Evolutionary conservation across 2,888 invertebrate genomes (phyloP), one percentile per base, ranked within the genome.

Genomic region (Rotaria sp.): DNA sequence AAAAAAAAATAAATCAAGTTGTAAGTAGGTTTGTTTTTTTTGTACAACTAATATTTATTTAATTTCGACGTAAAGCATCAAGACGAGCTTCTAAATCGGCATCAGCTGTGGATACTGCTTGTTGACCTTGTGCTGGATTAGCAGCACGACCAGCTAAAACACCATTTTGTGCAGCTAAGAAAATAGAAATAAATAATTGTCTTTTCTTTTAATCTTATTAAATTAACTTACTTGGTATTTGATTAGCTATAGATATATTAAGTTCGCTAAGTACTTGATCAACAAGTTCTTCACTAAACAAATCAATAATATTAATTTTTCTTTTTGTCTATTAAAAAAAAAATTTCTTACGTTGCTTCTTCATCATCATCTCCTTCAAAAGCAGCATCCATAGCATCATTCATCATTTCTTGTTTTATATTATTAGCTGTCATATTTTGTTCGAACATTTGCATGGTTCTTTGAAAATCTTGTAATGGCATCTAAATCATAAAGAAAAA

Each of bases 371-470:
- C 97, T 90, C 97, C 98, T 88, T 95, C 98, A 89, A 99, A 96
- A 1, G 98, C 99, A 92, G 99, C 99, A 91, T 99, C 99, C 90
- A 99, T 98, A 85, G 96, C 97, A 92, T 99, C 99, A 91, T 96
- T 97, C 94, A 99, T 99, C 94, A 99, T 96, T 92, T 99, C 99
- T 91, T 99, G 98, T 91, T 99, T 99, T 98, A 99, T 99, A 91
- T 99, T 98, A 99, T 99, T 99, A 86, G 99, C 97, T 92, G 99
- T 98, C 0, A 96, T 96, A 91, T 99, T 98, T 90, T 97, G 98
- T 92, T 99, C 99, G 92, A 99, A 99, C 90, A 98, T 97, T 90
- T 91, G 91, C 88, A 95, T 93, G 87, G 99, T 99, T 91, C 95
- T 95, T 92, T 99, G 98, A 90, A 99, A 99, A 93, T 99, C 97